Conservation (phyloP, 2,888 invertebrate genomes). For the Coenonympha arcania region DNA sequence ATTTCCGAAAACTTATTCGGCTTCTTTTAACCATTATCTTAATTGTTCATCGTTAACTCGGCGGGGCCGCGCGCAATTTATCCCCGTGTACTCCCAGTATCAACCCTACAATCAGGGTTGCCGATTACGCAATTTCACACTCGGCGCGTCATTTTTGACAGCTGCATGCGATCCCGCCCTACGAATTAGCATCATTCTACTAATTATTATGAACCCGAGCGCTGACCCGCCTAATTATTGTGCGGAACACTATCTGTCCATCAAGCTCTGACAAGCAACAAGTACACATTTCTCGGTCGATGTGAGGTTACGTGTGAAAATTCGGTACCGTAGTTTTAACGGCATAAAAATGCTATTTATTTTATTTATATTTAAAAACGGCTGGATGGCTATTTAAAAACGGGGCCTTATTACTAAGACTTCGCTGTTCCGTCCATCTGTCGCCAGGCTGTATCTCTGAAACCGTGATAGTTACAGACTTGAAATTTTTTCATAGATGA, state of each 20-base stretch:
- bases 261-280: too few species aligned
- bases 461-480: too few species aligned
- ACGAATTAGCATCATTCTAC: slow-evolving; percentile 36
- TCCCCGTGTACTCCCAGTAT: slow-evolving; percentile 27
- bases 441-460: too few species aligned
- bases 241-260: slow-evolving; percentile 16
- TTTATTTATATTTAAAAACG: too few species aligned
- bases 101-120: slow-evolving; percentile 34
- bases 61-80: slow-evolving; percentile 3
- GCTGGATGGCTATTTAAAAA: too few species aligned
- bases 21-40: slow-evolving; percentile 6
- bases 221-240: slow-evolving; percentile 3
- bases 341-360: too few species aligned
- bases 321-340: too few species aligned
- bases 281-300: too few species aligned
- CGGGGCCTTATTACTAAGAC: too few species aligned
- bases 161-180: slow-evolving; percentile 39
- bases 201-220: slow-evolving; percentile 26
- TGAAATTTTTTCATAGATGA: too few species aligned
- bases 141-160: slow-evolving; percentile 40
- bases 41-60: slow-evolving; percentile 10
- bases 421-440: too few species aligned
- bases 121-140: slow-evolving; percentile 45
- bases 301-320: too few species aligned
- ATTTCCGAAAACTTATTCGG: slow-evolving; percentile 1